Evolutionary conservation across 2,797 vertebrate species (phyloP).

Genomic region (Prunella strophiata): DNA sequence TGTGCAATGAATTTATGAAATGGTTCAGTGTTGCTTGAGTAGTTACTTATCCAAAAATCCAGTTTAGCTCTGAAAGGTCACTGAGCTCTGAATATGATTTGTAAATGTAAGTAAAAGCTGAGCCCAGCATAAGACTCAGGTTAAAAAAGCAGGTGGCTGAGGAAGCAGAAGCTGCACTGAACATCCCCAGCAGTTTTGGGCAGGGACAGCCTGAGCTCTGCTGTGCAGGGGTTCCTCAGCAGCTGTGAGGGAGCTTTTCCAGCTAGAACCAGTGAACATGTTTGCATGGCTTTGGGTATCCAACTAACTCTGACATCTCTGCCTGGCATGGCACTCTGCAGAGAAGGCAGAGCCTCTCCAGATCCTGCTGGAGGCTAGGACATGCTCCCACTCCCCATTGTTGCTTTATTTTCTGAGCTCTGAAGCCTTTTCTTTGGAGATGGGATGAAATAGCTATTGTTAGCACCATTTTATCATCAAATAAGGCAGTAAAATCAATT

Average conservation of each 20-base stretch:
- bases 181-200: background rate
- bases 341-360: background rate
- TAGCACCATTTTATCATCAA: background rate
- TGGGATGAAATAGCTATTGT: background rate
- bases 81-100: background rate
- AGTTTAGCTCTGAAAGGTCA: constrained; percentile 10
- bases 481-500: background rate
- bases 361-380: background rate
- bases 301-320: background rate
- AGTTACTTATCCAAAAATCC: background rate
- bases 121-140: background rate
- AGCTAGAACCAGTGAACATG: background rate
- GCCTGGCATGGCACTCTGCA: background rate
- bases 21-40: background rate
- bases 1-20: background rate
- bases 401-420: background rate
- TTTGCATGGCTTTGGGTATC: background rate
- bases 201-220: background rate
- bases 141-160: background rate
- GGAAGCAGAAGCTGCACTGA: background rate
- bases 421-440: background rate
- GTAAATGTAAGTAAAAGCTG: background rate
- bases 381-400: accelerated
- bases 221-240: background rate
- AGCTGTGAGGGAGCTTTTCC: background rate